Conservation (phyloP, 2,888 invertebrate genomes). For the Hypselothyrea guttata region DNA sequence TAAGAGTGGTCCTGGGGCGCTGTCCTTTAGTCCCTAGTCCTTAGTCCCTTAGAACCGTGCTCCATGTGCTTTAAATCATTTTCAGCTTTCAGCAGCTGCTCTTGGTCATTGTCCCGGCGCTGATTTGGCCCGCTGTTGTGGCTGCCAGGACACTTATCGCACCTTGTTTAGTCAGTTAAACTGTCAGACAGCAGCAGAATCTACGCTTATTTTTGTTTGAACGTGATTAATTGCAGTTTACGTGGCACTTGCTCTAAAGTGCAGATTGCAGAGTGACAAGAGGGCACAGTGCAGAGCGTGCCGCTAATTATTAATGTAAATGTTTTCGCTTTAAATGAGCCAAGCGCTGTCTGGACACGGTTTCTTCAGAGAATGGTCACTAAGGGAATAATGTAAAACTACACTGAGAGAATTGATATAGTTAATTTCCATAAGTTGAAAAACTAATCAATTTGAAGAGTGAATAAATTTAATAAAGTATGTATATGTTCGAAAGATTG, state of each 20-base stretch:
- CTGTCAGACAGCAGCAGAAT: constrained; percentile 60
- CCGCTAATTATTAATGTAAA: constrained; percentile 79
- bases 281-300: constrained; percentile 11
- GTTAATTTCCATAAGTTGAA: constrained; percentile 6
- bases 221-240: constrained; percentile 73
- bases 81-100: constrained; percentile 45
- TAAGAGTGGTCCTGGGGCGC: constrained; percentile 15
- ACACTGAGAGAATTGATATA: constrained; percentile 1
- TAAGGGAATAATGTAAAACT: constrained; percentile 61
- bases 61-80: constrained; percentile 75
- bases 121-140: constrained; percentile 54
- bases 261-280: not conserved
- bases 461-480: no score
- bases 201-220: not conserved
- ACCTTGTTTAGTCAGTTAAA: constrained; percentile 78
- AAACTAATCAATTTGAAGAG: no score
- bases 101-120: constrained; percentile 73
- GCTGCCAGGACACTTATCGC: constrained; percentile 67
- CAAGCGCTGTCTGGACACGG: constrained; percentile 25
- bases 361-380: constrained; percentile 48
- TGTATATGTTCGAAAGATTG: no score
- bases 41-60: not conserved
- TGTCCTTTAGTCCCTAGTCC: constrained; percentile 13
- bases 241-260: constrained; percentile 29
- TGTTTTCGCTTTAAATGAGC: constrained; percentile 68